Evolutionary conservation across 1,140 invertebrate species (phyloP).

Genomic region (Drosophila willistoni): DNA sequence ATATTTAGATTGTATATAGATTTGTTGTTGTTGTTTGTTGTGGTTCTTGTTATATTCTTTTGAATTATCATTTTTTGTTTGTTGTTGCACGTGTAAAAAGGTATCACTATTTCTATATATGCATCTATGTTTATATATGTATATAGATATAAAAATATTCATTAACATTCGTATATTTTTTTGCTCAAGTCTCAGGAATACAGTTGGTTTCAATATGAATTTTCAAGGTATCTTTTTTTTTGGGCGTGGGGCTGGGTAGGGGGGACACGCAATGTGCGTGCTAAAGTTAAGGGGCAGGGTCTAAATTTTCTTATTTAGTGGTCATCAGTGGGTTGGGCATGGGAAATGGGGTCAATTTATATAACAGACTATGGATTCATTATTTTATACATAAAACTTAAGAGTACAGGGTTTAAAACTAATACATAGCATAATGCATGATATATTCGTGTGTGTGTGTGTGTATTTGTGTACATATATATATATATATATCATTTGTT

Average conservation of each 20-base stretch:
- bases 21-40: constrained; percentile 45
- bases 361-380: constrained; percentile 64
- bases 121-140: no score
- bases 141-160: constrained; percentile 68
- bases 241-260: background rate
- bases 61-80: constrained; percentile 39
- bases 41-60: constrained; percentile 41
- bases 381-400: constrained; percentile 34
- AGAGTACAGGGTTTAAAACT: constrained; percentile 32
- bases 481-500: constrained; percentile 62
- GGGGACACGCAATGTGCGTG: constrained; percentile 74
- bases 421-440: constrained; percentile 31
- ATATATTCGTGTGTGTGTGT: background rate
- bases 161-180: constrained; percentile 75
- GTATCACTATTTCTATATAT: constrained; percentile 62
- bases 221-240: constrained; percentile 48
- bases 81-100: constrained; percentile 25
- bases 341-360: constrained; percentile 62
- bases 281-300: constrained; percentile 10
- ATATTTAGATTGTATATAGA: constrained; percentile 27
- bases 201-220: constrained; percentile 81
- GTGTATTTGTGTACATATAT: background rate
- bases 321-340: constrained; percentile 37
- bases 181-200: constrained; percentile 77
- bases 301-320: constrained; percentile 18